Conservation (phyloP, 2,888 invertebrate species). For the Xylocampa areola region DNA sequence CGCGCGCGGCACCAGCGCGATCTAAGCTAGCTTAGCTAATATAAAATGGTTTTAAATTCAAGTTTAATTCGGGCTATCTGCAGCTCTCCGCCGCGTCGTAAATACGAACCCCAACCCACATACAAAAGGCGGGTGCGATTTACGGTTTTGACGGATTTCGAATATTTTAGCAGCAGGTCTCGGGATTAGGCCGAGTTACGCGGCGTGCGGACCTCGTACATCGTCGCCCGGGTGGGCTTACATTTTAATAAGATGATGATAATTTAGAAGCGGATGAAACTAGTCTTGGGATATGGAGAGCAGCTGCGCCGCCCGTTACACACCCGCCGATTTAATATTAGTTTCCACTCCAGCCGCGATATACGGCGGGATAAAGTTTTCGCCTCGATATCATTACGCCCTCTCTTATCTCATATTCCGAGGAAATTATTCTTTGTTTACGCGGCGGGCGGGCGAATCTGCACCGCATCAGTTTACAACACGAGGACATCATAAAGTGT, state of each 20-base stretch:
- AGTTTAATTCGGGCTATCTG: conserved; percentile 89
- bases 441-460: conserved; percentile 68
- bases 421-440: conserved; percentile 66
- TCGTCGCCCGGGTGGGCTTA: conserved; percentile 61
- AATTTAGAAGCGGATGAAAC: conserved; percentile 66
- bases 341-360: conserved; percentile 48
- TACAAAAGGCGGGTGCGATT: conserved; percentile 86
- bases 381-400: conserved; percentile 43
- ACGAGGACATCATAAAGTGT: conserved; percentile 88
- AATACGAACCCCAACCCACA: conserved; percentile 79
- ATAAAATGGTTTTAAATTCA: conserved; percentile 90
- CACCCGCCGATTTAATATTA: conserved; percentile 56
- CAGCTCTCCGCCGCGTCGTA: conserved; percentile 80
- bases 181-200: conserved; percentile 78
- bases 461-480: conserved; percentile 83
- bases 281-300: conserved; percentile 60
- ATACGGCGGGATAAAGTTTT: conserved; percentile 56
- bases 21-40: conserved; percentile 90
- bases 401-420: conserved; percentile 54
- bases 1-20: conserved; percentile 89
- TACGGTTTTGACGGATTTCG: conserved; percentile 87
- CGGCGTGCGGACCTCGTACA: conserved; percentile 60
- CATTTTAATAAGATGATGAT: conserved; percentile 77
- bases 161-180: conserved; percentile 80
- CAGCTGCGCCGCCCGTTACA: conserved; percentile 58